Evolutionary conservation across 2,888 invertebrate species (phyloP), one percentile per base, ranked within the genome.

Genomic region (Ischnus inquisitorius): DNA sequence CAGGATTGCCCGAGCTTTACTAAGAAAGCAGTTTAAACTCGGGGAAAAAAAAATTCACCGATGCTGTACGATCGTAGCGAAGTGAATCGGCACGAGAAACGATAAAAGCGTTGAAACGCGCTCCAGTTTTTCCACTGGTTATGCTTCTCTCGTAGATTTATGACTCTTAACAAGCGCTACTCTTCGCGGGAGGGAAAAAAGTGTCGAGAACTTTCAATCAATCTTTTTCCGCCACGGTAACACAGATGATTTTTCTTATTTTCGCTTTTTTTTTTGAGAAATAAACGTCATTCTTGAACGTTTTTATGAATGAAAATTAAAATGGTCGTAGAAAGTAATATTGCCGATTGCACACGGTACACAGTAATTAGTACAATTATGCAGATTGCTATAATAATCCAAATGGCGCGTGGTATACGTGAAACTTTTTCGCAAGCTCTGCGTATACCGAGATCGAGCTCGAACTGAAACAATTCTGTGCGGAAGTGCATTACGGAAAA

Each of bases 101-200:
- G 71, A 79, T 83, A 82, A 77, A 81, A 84, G 77, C 72, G 43
- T 75, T 62, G 46, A 25, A 78, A 64, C 57, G 72, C 67, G 64
- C 51, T 54, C 77, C 79, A 65, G 57, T 77, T 60, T 34, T 74
- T 51, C 43, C 54, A 41, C 22, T 39, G 34, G 39, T 79, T 54
- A 71, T 51, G 34, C 62, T 28, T 51, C 48, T 39, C 57, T 48
- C 16, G 34, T 67, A 46, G 43, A 25, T 74, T 78, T 74, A 78
- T 22, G 68, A 34, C 72, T 82, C 51, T 77, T 39, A 48, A 57
- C 60, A 62, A 43, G 34, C 51, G 16, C 39, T 41, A 77, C 76
- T 71, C 67, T 75, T 51, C 25, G 19, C 69, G 46, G 64, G 43
- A 83, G 75, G 54, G 68, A 46, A 67, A 16, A n/a, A 79, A 76